phyloP scores from a whole-genome alignment of 2,113 vertebrate genomes.

The Isichthys henryi region DNA sequence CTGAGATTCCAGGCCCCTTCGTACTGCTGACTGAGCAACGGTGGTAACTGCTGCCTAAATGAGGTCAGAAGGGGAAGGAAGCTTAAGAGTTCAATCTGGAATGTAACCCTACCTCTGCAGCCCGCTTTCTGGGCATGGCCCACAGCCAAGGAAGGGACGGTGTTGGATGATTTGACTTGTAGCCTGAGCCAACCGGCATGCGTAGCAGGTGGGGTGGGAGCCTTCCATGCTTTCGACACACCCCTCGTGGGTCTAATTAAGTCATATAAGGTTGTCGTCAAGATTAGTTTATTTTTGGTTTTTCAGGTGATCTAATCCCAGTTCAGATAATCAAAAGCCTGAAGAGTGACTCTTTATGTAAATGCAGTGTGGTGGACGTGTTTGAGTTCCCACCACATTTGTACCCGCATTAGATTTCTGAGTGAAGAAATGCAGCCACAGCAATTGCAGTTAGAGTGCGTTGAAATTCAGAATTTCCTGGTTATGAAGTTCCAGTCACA shows the following conservation, averaged over 20 bases:
- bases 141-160: neutral
- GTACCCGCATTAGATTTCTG: neutral
- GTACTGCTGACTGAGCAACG: neutral
- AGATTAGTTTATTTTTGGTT: neutral
- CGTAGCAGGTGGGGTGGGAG: neutral
- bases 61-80: neutral
- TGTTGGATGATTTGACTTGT: neutral
- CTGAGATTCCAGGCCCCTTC: neutral
- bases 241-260: neutral
- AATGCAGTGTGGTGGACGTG: neutral
- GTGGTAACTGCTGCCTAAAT: neutral
- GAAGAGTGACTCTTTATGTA: neutral
- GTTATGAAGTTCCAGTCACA: neutral
- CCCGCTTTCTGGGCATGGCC: neutral
- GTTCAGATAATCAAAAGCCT: neutral
- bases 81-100: neutral
- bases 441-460: neutral
- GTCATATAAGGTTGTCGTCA: neutral
- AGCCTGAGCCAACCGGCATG: neutral
- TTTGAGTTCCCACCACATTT: neutral
- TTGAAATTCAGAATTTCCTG: neutral
- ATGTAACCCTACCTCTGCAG: neutral
- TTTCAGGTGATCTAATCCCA: neutral
- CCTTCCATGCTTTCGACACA: neutral
- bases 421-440: neutral